Percentiles rank a stretch among this genome's conserved stretches.
Evolutionary conservation across 1,140 invertebrate genomes (phyloP).

Genomic region (Helicoverpa zea): DNA sequence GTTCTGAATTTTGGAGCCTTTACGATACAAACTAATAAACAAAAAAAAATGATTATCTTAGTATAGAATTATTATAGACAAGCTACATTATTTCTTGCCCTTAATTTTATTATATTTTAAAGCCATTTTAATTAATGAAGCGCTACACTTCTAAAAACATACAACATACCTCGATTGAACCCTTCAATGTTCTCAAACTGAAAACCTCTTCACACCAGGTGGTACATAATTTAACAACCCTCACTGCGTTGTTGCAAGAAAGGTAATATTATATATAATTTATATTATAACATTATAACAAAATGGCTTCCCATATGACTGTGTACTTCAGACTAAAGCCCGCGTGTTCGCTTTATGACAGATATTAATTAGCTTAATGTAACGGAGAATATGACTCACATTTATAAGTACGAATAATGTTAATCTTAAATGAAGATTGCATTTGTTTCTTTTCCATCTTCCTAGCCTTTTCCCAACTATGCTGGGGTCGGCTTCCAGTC

Average conservation of each 20-base stretch:
- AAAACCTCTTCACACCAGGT: background rate
- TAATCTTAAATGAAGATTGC: background rate
- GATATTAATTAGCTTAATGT: conserved; percentile 17
- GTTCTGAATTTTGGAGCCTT: too few relatives aligned
- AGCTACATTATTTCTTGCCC: too few relatives aligned
- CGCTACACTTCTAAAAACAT: too few relatives aligned
- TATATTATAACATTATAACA: conserved; percentile 5
- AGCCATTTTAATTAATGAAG: too few relatives aligned
- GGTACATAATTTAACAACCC: conserved; percentile 20
- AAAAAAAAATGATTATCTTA: too few relatives aligned
- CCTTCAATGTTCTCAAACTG: background rate
- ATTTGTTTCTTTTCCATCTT: background rate
- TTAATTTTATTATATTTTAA: too few relatives aligned
- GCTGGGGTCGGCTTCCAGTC: too few relatives aligned
- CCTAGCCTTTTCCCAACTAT: too few relatives aligned
- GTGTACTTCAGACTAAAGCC: conserved; percentile 6
- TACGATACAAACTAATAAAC: too few relatives aligned
- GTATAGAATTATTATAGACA: too few relatives aligned
- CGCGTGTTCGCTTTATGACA: conserved; percentile 6
- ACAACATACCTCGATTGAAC: background rate
- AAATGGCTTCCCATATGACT: conserved; percentile 1
- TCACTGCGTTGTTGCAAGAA: background rate
- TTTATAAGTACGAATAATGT: background rate
- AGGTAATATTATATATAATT: conserved; percentile 9
- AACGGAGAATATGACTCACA: background rate